Base-by-base conservation (phyloP, 2,797 vertebrate genomes). In the Sebastes diploproa region DNA sequence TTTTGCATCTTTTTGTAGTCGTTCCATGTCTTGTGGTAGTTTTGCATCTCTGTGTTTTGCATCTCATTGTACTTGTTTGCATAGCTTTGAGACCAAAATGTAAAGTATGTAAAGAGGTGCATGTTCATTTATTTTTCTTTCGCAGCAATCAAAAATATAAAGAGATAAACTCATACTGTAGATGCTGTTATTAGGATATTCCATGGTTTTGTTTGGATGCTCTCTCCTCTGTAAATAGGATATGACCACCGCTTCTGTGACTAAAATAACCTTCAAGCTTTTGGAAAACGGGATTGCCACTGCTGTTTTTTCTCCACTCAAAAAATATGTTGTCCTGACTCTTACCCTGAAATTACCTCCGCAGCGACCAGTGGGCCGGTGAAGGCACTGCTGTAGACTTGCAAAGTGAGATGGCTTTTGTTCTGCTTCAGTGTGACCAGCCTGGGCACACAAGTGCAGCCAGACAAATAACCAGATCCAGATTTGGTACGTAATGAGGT, bases 401-500 rank as follows among this genome's bases (percentile, higher is more conserved):
- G 18, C 63, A 77, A 69, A 85, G 67, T 25, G 75, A 79, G 60
- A 13, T 38, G 42, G 42, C 61, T 70, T 64, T 81, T 77, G 67
- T 64, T 84, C 59, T 79, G 70, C 77, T 71, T 82, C 59, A 72
- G 46, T 67, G 73, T 80, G 66, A 83, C 61, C 60, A 54, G 59
- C 58, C 38, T 7, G 56, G 77, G 75, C 77, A 59, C 38, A 72
- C 60, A 75, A 70, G 78, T 75, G 75, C 23, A 64, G 80, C 65
- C 84, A 77, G 86, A 81, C 55, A 72, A 79, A 75, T n/a, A 78
- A 72, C 76, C 83, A 54, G 54, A 87, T 83, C 85, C 81, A 87
- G 81, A 86, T 90, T 90, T 69, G 78, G 54, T 67, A 58, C 63
- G 67, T 86, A 92, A 92, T 91, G 88, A 86, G 86, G 83, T 90